Evolutionary conservation across 2,797 vertebrate species (phyloP).

Genomic region (Picus viridis): DNA sequence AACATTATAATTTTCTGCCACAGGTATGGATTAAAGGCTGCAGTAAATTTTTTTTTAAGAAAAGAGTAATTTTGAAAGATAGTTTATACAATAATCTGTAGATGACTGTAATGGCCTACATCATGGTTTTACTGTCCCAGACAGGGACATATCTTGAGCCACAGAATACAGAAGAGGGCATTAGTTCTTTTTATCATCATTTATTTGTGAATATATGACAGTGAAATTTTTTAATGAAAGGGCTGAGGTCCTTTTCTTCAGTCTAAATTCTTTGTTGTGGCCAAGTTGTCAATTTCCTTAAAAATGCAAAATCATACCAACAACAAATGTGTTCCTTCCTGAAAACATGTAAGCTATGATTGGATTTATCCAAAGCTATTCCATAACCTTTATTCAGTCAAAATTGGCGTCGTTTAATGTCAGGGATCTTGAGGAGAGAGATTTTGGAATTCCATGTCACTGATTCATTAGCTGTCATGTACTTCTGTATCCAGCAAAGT

Average conservation of each 20-base stretch:
- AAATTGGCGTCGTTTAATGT: not conserved
- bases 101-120: not conserved
- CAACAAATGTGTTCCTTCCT: not conserved
- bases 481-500: not conserved
- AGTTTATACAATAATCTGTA: not conserved
- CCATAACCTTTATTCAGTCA: not conserved
- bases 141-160: not conserved
- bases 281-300: not conserved
- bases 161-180: not conserved
- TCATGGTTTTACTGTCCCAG: not conserved
- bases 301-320: not conserved
- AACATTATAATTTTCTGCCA: not conserved
- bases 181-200: not conserved
- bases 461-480: not conserved
- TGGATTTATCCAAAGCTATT: not conserved
- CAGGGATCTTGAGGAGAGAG: not conserved
- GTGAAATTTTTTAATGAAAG: not conserved
- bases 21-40: constrained; percentile 41
- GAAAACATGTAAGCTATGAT: not conserved
- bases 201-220: not conserved
- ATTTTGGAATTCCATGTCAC: not conserved
- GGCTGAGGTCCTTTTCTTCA: not conserved
- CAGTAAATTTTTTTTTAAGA: not conserved
- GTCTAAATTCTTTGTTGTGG: not conserved
- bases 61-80: not conserved